Conservation (phyloP, 2,888 invertebrate genomes). For the Polia nebulosa region DNA sequence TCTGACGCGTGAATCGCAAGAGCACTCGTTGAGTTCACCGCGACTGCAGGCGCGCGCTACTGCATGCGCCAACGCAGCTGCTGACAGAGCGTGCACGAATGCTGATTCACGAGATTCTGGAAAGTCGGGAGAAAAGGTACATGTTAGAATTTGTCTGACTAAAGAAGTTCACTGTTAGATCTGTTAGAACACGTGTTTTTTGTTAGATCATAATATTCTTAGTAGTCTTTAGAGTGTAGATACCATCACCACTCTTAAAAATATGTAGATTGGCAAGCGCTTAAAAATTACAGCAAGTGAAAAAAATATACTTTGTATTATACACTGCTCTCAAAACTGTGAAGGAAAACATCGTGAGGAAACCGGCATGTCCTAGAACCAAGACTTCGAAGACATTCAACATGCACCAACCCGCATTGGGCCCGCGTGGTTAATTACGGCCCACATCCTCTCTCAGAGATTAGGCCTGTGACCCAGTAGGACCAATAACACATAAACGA, state of each 20-base stretch:
- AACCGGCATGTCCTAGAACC: too few relatives aligned
- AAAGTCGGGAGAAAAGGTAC: not conserved
- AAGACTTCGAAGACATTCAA: too few relatives aligned
- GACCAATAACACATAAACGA: not conserved
- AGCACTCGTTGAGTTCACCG: constrained; percentile 96
- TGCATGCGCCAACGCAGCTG: constrained; percentile 97
- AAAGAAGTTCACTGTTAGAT: not conserved
- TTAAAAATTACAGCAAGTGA: not conserved
- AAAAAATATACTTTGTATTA: too few relatives aligned
- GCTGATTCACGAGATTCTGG: constrained; percentile 97
- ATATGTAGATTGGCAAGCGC: not conserved
- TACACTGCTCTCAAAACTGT: too few relatives aligned
- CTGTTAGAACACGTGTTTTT: too few relatives aligned
- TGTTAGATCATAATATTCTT: not conserved
- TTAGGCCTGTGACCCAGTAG: too few relatives aligned
- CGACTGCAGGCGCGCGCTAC: constrained; percentile 96
- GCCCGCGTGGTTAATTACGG: too few relatives aligned
- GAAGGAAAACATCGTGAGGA: too few relatives aligned
- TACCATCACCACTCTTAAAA: not conserved
- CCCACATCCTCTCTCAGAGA: too few relatives aligned
- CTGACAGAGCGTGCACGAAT: constrained; percentile 96
- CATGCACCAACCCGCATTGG: too few relatives aligned
- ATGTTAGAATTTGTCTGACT: not conserved
- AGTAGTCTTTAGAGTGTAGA: not conserved
- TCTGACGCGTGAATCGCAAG: constrained; percentile 96